phyloP scores from a whole-genome alignment of 1,140 invertebrate species.

The Atopsyche davidsoni region DNA sequence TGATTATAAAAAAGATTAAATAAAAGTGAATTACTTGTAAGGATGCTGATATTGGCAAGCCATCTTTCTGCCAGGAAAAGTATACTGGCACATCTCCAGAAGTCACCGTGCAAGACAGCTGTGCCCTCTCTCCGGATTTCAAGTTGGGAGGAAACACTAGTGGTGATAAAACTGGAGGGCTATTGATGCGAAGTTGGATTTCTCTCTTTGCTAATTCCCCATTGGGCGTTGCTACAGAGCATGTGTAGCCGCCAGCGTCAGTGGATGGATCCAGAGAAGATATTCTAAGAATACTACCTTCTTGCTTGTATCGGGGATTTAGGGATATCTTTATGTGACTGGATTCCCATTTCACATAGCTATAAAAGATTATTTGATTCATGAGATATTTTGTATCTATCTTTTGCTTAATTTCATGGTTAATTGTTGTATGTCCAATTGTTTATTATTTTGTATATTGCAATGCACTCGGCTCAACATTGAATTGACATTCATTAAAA shows the following conservation, averaged over 20 bases:
- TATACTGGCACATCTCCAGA: conserved; percentile 79
- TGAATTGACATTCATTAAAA: background rate
- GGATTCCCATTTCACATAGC: conserved; percentile 47
- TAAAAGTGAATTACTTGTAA: conserved; percentile 41
- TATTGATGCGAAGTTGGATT: conserved; percentile 58
- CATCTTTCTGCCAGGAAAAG: conserved; percentile 78
- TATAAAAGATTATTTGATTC: conserved; percentile 23
- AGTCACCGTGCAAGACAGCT: conserved; percentile 76
- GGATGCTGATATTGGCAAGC: conserved; percentile 48
- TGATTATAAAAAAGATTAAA: background rate
- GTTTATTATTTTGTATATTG: background rate
- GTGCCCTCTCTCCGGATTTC: conserved; percentile 71
- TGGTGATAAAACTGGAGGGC: conserved; percentile 67
- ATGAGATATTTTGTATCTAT: too few relatives aligned
- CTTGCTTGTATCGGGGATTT: conserved; percentile 45
- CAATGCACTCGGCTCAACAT: background rate
- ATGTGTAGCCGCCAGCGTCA: conserved; percentile 59
- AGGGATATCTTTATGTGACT: conserved; percentile 31
- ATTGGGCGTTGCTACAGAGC: conserved; percentile 64
- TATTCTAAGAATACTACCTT: conserved; percentile 69
- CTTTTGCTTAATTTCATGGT: background rate
- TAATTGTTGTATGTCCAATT: background rate
- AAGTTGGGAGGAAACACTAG: conserved; percentile 66
- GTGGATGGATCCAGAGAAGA: conserved; percentile 56
- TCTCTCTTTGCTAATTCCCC: conserved; percentile 63